phyloP scores from a whole-genome alignment of 2,797 vertebrate genomes.

The Premnoplex brunnescens region DNA sequence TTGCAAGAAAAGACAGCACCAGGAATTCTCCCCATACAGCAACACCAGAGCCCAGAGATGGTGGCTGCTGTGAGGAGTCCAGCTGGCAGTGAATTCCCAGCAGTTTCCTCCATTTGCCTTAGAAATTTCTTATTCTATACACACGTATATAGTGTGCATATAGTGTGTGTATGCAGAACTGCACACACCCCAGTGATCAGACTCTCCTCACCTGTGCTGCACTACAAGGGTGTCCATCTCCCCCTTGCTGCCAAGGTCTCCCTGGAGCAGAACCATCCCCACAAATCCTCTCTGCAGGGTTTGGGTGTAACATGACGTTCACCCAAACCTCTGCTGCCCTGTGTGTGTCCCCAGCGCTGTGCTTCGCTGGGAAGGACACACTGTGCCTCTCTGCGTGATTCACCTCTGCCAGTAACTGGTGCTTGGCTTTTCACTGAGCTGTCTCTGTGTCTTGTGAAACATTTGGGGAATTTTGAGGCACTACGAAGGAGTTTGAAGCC shows the following conservation, averaged over 20 bases:
- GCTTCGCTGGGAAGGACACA: background rate
- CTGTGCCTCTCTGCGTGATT: rapidly evolving
- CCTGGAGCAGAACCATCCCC: background rate
- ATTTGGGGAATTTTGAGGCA: background rate
- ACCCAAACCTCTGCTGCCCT: background rate
- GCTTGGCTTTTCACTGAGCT: background rate
- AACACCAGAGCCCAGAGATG: background rate
- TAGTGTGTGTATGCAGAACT: rapidly evolving
- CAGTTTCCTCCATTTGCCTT: background rate
- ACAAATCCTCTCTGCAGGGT: background rate
- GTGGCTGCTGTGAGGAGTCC: background rate
- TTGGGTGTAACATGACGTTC: rapidly evolving
- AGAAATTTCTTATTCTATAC: background rate
- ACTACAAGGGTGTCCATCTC: background rate
- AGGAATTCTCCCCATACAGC: background rate
- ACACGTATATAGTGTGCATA: rapidly evolving
- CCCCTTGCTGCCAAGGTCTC: background rate
- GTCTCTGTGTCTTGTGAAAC: background rate
- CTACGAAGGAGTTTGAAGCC: background rate
- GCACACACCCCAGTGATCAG: rapidly evolving
- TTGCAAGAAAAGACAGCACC: background rate
- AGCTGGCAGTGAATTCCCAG: background rate
- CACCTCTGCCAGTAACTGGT: background rate
- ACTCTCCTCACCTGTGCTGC: background rate
- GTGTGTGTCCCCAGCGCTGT: rapidly evolving